Evolutionary conservation across 2,888 invertebrate genomes (phyloP), one percentile per base, ranked within the genome.

Genomic region (Carterocephalus palaemon): DNA sequence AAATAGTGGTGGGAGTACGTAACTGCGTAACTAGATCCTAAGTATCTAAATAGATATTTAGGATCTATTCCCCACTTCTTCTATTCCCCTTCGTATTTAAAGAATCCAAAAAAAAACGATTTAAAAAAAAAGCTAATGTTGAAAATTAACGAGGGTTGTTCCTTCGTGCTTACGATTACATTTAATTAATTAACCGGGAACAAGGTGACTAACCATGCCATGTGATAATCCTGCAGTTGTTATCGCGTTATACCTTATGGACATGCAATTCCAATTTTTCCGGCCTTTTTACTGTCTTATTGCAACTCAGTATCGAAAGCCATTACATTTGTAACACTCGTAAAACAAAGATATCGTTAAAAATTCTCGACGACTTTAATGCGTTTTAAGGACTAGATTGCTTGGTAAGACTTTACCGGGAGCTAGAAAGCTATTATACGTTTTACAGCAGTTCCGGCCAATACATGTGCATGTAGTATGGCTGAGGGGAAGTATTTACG

Each of bases 401-500:
- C 40, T 9, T 16, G n/a, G 20, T 20, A 22, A 17, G 8, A 39
- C 16, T 38, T 23, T 6, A 8, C 39, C 6, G 32, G 28, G 23
- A 36, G 42, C 24, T 24, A 17, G 16, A 37, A 19, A 37, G 24
- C 16, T 20, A 29, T 31, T 37, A 24, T 20, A 32, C 23, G 37
- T 54, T 50, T 53, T 53, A 47, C 37, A 46, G 34, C 37, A 48
- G 41, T 49, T 51, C 42, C 53, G 46, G 41, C 4, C 3, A 12
- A 7, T 16, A 13, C 19, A 13, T 31, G 23, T 26, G 17, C 12
- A 13, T 12, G 17, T 26, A 24, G 17, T 19, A 9, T 9, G 26
- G 26, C 20, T 16, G 61, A 52, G 51, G 57, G 56, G 57, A 62
- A 62, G 63, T 66, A 66, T 80, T 81, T 77, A 82, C 73, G 80